phyloP scores from a whole-genome alignment of 2,797 vertebrate genomes.

The Sciurus carolinensis region DNA sequence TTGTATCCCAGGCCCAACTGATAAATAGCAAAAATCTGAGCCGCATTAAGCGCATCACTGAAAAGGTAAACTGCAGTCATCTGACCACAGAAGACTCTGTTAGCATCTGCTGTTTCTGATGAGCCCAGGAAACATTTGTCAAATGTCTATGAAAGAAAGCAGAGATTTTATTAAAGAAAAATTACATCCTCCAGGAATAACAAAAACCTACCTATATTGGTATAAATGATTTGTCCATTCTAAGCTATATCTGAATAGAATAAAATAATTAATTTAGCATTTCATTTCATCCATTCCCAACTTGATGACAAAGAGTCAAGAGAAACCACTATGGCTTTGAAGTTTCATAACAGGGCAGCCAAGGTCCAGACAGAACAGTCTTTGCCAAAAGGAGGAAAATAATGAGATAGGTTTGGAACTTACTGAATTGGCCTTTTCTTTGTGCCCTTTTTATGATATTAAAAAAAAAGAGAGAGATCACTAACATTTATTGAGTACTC shows the following conservation, averaged over 20 bases:
- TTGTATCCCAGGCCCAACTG: conserved; percentile 98
- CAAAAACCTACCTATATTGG: not conserved
- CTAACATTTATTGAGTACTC: not conserved
- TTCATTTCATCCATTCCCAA: conserved; percentile 39
- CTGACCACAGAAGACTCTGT: conserved; percentile 98
- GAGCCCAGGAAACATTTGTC: conserved; percentile 99
- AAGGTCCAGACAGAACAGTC: not conserved
- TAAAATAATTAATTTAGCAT: conserved; percentile 45
- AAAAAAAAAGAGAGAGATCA: not conserved
- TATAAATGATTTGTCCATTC: not conserved
- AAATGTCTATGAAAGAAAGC: conserved; percentile 93
- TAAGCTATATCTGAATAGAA: conserved; percentile 32
- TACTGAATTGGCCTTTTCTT: not conserved
- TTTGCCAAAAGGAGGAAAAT: conserved; percentile 25
- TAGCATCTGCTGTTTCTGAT: conserved; percentile 97
- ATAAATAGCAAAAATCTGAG: conserved; percentile 98
- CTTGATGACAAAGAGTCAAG: not conserved
- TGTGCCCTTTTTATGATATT: not conserved
- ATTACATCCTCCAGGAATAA: not conserved
- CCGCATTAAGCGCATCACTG: conserved; percentile 96
- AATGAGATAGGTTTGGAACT: not conserved
- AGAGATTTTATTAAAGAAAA: conserved; percentile 57
- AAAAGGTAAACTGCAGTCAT: conserved; percentile 99
- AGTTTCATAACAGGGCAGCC: not conserved
- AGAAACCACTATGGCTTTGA: not conserved